Base-by-base conservation (phyloP, 2,113 vertebrate genomes). In the Neodontobutis hainanensis region DNA sequence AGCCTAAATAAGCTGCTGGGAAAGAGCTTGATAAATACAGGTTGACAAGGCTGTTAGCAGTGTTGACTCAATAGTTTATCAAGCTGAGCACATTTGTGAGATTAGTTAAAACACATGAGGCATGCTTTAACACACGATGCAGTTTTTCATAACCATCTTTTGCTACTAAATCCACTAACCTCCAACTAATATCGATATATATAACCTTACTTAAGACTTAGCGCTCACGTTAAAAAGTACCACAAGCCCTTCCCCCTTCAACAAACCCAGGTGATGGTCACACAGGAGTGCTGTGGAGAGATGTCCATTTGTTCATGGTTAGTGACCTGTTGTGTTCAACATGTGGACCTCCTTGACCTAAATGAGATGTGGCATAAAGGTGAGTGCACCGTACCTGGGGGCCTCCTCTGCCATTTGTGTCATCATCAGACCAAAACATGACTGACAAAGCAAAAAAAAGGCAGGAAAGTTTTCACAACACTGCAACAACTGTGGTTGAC, bases 331-430 rank as follows among this genome's bases (percentile, higher is more conserved):
- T 77, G 58, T 36, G 12, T 57, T 11, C 16, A 64, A 65, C 14
- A 50, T 65, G 2, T 40, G 53, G 72, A 75, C 78, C 75, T 53
- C 36, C 36, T 49, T 76, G 82, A 85, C 77, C 77, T 44, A 74
- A 86, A 91, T 90, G 36, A 56, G 74, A 89, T 73, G 81, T 82
- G 89, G 76, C 85, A 79, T 75, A 78, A 86, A 91, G 84, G 84
- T 88, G 84, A 89, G 52, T 56, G 76, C 69, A 64, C 73, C 4
- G 43, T 56, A 81, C 68, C 87, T 87, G 69, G 84, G 75, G 85
- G 86, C 81, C 44, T 48, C 44, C 3, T 50, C 77, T 85, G 81
- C 77, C 87, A 80, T 87, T 86, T 82, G 60, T 66, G 47, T 65
- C 70, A 53, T 66, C 11, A 53, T 66, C 8, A 15, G 34, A 66